A percentile compares a stretch with the other conserved stretches of the same genome.
Conservation (phyloP, 2,888 invertebrate genomes). For the Pteria penguin region DNA sequence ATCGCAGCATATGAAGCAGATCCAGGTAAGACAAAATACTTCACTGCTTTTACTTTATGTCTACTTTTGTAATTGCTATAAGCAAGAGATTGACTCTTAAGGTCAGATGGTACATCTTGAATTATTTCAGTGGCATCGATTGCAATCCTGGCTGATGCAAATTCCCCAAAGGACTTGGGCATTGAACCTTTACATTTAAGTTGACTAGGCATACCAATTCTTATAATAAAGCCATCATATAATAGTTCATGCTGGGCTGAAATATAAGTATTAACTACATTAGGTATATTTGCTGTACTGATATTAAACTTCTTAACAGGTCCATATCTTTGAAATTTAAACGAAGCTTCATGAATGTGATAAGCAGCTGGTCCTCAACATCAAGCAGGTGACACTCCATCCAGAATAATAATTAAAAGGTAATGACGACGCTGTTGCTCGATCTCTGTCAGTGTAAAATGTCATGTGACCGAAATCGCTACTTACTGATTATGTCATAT, state of each 20-base stretch:
- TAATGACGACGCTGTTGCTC: too few relatives aligned
- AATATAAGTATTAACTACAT: constrained; percentile 5
- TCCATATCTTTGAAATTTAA: constrained; percentile 6
- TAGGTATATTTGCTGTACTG: constrained; percentile 2
- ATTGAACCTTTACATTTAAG: constrained; percentile 18
- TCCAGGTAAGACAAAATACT: constrained; percentile 12
- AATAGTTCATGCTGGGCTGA: background rate
- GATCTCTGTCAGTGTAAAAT: too few relatives aligned
- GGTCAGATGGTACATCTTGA: constrained; percentile 9
- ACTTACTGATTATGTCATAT: too few relatives aligned
- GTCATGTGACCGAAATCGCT: too few relatives aligned
- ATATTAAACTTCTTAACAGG: background rate
- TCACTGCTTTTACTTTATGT: constrained; percentile 28
- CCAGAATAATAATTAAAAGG: constrained; percentile 16
- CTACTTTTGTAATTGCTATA: constrained; percentile 26
- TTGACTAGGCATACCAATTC: constrained; percentile 7
- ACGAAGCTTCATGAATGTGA: constrained; percentile 13
- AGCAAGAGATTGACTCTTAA: constrained; percentile 7
- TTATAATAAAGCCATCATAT: constrained; percentile 2
- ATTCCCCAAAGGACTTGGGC: constrained; percentile 18
- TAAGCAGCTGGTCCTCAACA: constrained; percentile 7
- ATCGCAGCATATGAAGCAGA: constrained; percentile 12
- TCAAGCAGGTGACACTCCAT: background rate
- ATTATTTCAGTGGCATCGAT: constrained; percentile 9
- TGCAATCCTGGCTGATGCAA: constrained; percentile 8